Percentiles rank a stretch among this genome's conserved stretches.
Conservation (phyloP, 2,888 invertebrate genomes). For the Perizoma affinitatum region DNA sequence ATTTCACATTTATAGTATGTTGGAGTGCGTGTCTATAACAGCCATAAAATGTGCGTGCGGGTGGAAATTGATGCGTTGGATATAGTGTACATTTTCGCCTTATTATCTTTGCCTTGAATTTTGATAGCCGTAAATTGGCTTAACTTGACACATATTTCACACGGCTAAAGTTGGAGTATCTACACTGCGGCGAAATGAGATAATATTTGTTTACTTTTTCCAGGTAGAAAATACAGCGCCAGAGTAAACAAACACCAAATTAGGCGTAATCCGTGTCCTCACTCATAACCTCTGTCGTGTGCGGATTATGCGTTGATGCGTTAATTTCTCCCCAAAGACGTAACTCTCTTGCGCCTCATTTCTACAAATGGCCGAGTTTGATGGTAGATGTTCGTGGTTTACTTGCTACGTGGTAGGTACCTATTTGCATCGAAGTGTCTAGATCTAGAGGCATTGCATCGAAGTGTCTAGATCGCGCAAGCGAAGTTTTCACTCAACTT, state of each 20-base stretch:
- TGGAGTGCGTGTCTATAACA: constrained; percentile 66
- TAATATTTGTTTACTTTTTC: constrained; percentile 24
- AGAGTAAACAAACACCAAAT: constrained; percentile 33
- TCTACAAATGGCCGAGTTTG: constrained; percentile 11
- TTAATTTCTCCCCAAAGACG: constrained; percentile 33
- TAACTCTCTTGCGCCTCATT: constrained; percentile 13
- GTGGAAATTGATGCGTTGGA: constrained; percentile 67
- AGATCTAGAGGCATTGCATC: no score
- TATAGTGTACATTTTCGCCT: constrained; percentile 70
- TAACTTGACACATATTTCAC: constrained; percentile 54
- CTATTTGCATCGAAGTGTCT: no score
- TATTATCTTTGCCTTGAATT: constrained; percentile 68
- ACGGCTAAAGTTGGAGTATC: constrained; percentile 34
- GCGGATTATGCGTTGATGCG: constrained; percentile 37
- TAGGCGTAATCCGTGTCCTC: constrained; percentile 39
- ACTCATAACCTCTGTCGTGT: constrained; percentile 36
- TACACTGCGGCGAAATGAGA: constrained; percentile 20
- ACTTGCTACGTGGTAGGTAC: no score
- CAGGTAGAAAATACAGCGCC: constrained; percentile 33
- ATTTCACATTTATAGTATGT: constrained; percentile 64
- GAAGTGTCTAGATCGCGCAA: no score
- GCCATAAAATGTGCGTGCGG: constrained; percentile 70
- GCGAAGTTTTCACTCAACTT: no score
- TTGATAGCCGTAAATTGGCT: constrained; percentile 54
- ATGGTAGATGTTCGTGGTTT: no score